Base-by-base conservation (phyloP, 2,113 vertebrate genomes). In the Orthochromis malagaraziensis region DNA sequence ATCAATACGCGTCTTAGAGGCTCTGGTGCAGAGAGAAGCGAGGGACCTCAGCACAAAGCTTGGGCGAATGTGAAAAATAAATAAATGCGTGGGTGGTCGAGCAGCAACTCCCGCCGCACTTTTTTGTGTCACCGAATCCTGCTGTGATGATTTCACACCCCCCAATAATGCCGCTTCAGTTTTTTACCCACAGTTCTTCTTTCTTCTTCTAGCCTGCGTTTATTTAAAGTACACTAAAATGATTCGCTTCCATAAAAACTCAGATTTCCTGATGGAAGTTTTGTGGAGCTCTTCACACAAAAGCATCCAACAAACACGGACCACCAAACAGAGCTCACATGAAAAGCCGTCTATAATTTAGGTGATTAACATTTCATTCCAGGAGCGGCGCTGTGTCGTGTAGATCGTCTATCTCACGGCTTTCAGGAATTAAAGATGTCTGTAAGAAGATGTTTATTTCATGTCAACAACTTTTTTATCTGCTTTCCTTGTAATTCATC, bases 351-450 rank as follows among this genome's bases (percentile, higher is more conserved):
- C 73, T 77, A 49, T 77, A 77, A 77, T 87, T 90, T 88, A 53
- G 79, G n/a, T 6, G 84, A n/a, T 8, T 47, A 55, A 70, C 53
- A 42, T 88, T 89, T 84, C 47, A 47, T 77, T 83, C 38, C 55
- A n/a, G 60, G 3, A 57, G 73, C 31, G 9, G 49, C 29, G 31
- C 35, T 83, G 82, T 5, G 82, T 54, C 17, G 7, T 9, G n/a
- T 3, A 14, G 26, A 86, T 55, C 47, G 21, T 79, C 29, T 26
- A 81, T 77, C 73, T 77, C 10, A 26, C 8, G 12, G 53, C 47
- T 60, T 91, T 75, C 49, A 79, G 33, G 47, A 90, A 84, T 80
- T 79, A 80, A 33, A 90, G 24, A 82, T 75, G 47, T 73, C 33
- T 81, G 60, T 17, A 26, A 81, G 33, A 82, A 68, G 79, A 82